Conservation (phyloP, 2,888 invertebrate species). For the Scaptomyza reducta region DNA sequence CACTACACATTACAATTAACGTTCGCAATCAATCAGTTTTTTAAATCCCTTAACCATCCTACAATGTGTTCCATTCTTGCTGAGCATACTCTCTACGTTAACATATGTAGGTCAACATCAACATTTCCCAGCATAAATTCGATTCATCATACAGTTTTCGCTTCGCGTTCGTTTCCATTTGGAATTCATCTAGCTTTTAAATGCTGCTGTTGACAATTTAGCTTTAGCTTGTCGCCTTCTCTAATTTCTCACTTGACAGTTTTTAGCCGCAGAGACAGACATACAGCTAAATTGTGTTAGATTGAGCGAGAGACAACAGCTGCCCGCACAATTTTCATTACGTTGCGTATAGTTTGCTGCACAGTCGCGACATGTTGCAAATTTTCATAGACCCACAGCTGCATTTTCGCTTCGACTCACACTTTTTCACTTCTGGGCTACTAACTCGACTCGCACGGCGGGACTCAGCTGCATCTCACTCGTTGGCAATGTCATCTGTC, state of each 20-base stretch:
- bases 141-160: slow-evolving; percentile 1
- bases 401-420: slow-evolving; percentile 14
- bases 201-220: slow-evolving; percentile 58
- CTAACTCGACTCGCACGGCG: slow-evolving; percentile 11
- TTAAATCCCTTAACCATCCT: slow-evolving; percentile 18
- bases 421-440: neutral
- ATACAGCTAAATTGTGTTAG: neutral
- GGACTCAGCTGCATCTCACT: slow-evolving; percentile 13
- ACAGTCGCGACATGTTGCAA: slow-evolving; percentile 57
- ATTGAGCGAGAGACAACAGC: slow-evolving; percentile 3
- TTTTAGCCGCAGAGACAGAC: slow-evolving; percentile 36
- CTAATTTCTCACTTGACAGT: slow-evolving; percentile 53
- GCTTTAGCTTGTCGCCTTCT: slow-evolving; percentile 51
- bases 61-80: slow-evolving; percentile 7
- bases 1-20: neutral
- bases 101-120: slow-evolving; percentile 33
- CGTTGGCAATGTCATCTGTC: slow-evolving; percentile 72
- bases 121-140: slow-evolving; percentile 42
- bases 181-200: slow-evolving; percentile 37
- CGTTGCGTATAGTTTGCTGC: slow-evolving; percentile 42
- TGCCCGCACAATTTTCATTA: slow-evolving; percentile 52
- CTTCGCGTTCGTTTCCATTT: slow-evolving; percentile 11
- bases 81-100: neutral
- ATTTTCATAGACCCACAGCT: slow-evolving; percentile 32
- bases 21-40: slow-evolving; percentile 40